Evolutionary conservation across 2,113 vertebrate genomes (phyloP), one percentile per base, ranked within the genome.

Genomic region (Gila orcuttii): DNA sequence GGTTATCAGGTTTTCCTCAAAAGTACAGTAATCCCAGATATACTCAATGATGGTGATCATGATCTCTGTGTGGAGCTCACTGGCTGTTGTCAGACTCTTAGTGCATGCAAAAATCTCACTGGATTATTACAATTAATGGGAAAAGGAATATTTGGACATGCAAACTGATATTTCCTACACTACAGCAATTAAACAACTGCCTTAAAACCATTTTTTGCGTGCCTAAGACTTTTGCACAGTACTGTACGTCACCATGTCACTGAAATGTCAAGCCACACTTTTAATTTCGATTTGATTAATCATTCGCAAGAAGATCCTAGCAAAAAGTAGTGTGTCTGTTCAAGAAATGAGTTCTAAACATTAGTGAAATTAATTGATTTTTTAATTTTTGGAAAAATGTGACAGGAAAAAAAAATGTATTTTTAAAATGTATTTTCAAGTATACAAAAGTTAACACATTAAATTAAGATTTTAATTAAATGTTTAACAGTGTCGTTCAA

Each of bases 1-100:
- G 25, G 84, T 84, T 90, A 73, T 82, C 55, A 84, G 17, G 39
- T 59, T 78, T 33, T 57, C 4, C 19, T 59, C 52, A 74, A 7
- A 25, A 23, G 23, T 17, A 52, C 50, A 42, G 42, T 42, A 42
- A 42, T 42, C 42, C 42, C 42, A 42, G 9, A 42, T 42, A 42
- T 8, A 42, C 8, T 42, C 8, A 2, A 42, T 42, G 42, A 42
- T 42, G 8, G 42, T 42, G 42, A 42, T 42, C 42, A 42, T 42
- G 42, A 42, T 42, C 42, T 42, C 42, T 42, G 42, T 42, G 42
- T 10, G 42, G 42, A 42, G 42, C 42, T 42, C 42, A 42, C 7
- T 7, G 39, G 33, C 33, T 36, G 33, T 36, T 36, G 33, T 4
- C 3, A 36, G 33, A 42, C 39, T 42, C 42, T 8, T 42, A 10